Evolutionary conservation across 2,888 invertebrate species (phyloP).

Genomic region (Allophyes oxyacanthae): DNA sequence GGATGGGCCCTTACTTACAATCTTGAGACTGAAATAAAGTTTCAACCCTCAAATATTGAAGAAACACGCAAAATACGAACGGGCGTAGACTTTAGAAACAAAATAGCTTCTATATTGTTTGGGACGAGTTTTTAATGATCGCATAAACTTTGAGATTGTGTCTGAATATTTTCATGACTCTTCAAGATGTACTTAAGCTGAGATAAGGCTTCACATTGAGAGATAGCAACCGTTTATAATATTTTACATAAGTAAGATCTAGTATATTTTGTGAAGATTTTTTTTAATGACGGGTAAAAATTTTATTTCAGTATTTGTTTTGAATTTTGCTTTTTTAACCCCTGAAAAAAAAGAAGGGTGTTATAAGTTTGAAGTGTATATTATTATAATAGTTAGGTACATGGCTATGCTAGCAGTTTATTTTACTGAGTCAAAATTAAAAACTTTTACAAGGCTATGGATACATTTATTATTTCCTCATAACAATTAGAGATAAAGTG

Average conservation of each 20-base stretch:
- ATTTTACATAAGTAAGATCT: slow-evolving; percentile 27
- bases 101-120: slow-evolving; percentile 60
- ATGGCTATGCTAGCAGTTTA: too few species aligned
- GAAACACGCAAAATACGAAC: slow-evolving; percentile 39
- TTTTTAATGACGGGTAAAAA: slow-evolving; percentile 16
- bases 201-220: slow-evolving; percentile 32
- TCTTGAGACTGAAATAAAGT: slow-evolving; percentile 10
- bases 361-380: too few species aligned
- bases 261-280: background rate
- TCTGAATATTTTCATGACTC: slow-evolving; percentile 55
- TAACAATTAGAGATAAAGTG: too few species aligned
- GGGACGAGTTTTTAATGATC: slow-evolving; percentile 61
- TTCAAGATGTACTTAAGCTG: slow-evolving; percentile 44
- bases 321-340: background rate
- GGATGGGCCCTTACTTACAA: background rate
- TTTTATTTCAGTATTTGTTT: slow-evolving; percentile 3
- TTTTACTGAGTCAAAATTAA: too few species aligned
- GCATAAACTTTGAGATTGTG: slow-evolving; percentile 57
- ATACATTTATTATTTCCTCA: too few species aligned
- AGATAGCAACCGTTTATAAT: slow-evolving; percentile 29
- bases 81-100: slow-evolving; percentile 24
- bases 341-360: too few species aligned
- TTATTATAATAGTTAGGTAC: too few species aligned
- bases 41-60: slow-evolving; percentile 18
- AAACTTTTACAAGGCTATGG: too few species aligned